A percentile compares a stretch with the other conserved stretches of the same genome.
These are phyloP conservation scores for Andrena trimmerana DNA, from an alignment of 2,888 invertebrate genomes.

Conservation along the genomic window DNA sequence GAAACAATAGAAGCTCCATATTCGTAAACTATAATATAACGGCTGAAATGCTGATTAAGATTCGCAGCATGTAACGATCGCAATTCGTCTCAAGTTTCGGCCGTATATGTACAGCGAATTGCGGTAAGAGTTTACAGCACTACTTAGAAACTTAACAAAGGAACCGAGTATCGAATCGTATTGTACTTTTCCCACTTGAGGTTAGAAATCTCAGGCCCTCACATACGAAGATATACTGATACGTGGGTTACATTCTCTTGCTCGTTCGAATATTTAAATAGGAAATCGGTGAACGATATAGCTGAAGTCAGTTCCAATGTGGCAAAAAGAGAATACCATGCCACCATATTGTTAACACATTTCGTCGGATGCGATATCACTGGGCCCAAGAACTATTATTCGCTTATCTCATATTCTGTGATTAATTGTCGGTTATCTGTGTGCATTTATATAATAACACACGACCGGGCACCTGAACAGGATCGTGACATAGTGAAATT, in stretches of 20 bases:
- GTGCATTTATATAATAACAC: constrained; percentile 27
- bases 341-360: constrained; percentile 25
- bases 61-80: constrained; percentile 37
- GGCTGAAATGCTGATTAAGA: constrained; percentile 46
- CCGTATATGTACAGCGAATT: background rate
- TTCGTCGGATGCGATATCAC: background rate
- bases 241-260: background rate
- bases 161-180: background rate
- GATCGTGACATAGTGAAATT: background rate
- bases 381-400: background rate
- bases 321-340: background rate
- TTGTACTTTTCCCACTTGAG: background rate
- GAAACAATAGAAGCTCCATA: constrained; percentile 47
- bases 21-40: constrained; percentile 41
- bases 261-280: background rate
- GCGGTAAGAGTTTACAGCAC: constrained; percentile 6
- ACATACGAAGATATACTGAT: background rate
- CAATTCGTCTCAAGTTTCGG: constrained; percentile 28
- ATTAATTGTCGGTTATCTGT: constrained; percentile 27
- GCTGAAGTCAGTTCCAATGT: background rate
- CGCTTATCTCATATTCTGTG: constrained; percentile 23
- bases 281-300: background rate
- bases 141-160: background rate
- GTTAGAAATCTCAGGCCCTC: background rate
- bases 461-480: background rate